Evolutionary conservation across 2,888 invertebrate species (phyloP), one percentile per base, ranked within the genome.

Genomic region (Athrips mouffetella): DNA sequence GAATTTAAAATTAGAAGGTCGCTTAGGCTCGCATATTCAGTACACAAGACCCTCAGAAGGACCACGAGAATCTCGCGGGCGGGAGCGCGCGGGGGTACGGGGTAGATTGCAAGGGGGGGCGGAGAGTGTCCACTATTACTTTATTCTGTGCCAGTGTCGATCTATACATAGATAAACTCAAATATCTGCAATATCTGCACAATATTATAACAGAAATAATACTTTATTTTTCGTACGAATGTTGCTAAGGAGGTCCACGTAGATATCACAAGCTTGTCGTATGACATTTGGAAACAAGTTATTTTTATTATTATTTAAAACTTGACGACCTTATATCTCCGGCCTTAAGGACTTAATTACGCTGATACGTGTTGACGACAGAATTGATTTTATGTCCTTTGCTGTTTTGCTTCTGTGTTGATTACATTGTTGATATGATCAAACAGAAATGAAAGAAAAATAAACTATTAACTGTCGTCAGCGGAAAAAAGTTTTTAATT

Each of bases 221-320:
- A n/a, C 7, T 7, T 33, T 33, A 8, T 33, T 33, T 1, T 33
- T 13, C 4, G n/a, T 16, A 7, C 13, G 16, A 13, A 16, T 31
- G 63, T 66, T 71, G 60, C 65, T 63, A 76, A n/a, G 65, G 65
- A 73, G 69, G 44, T 27, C 7, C 47, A 31, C 5, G 40, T 15
- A 15, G 25, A 10, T 25, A 51, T 51, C 40, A 47, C 51, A 52
- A 60, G 45, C 35, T 53, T 62, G 60, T 58, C 53, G 54, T 62
- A 61, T 80, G 86, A 81, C 85, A 86, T 86, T 86, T 79, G 60
- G 63, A 69, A 84, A 84, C 85, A 67, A 49, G 85, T 83, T 79
- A 57, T 60, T 66, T 41, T 29, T 10, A 31, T 70, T 65, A 71
- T 67, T 76, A 76, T 73, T 21, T 70, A 64, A 63, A 71, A 78